phyloP scores from a whole-genome alignment of 2,888 invertebrate species.

The Deladenus siricidicola region DNA sequence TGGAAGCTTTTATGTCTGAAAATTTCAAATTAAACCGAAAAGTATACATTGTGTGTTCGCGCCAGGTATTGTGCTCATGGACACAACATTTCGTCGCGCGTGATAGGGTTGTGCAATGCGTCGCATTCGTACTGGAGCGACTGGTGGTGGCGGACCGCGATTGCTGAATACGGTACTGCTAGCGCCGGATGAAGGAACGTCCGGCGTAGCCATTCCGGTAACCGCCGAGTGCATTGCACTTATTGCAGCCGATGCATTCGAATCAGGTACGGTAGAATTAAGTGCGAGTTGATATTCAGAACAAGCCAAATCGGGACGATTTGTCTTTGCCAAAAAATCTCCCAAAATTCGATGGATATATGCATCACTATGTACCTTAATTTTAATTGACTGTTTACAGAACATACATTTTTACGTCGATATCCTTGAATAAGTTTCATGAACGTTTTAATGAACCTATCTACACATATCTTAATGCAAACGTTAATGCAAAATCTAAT shows the following conservation, averaged over 20 bases:
- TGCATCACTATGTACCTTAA: conserved; percentile 9
- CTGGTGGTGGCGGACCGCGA: neutral
- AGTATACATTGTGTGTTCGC: too few relatives aligned
- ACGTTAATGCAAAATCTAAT: neutral
- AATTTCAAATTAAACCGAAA: too few relatives aligned
- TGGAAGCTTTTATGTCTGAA: too few relatives aligned
- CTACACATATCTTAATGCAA: too few relatives aligned
- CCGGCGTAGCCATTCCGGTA: neutral
- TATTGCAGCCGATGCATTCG: conserved; percentile 6
- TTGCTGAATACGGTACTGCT: neutral
- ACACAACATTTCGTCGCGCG: neutral
- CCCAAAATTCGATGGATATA: conserved; percentile 15
- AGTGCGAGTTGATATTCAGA: conserved; percentile 13
- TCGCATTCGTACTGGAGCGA: neutral
- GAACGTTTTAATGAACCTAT: too few relatives aligned
- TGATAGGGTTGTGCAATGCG: neutral
- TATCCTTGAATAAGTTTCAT: too few relatives aligned
- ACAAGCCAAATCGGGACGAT: conserved; percentile 10
- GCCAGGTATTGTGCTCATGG: neutral
- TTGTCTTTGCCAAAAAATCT: conserved; percentile 16
- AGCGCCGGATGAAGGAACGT: neutral
- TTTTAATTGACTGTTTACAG: neutral
- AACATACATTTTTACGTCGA: too few relatives aligned
- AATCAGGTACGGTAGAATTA: conserved; percentile 7
- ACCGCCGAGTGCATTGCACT: neutral